These are phyloP conservation scores for Tachina grossa DNA, from an alignment of 2,888 invertebrate species.

Conservation along the genomic window DNA sequence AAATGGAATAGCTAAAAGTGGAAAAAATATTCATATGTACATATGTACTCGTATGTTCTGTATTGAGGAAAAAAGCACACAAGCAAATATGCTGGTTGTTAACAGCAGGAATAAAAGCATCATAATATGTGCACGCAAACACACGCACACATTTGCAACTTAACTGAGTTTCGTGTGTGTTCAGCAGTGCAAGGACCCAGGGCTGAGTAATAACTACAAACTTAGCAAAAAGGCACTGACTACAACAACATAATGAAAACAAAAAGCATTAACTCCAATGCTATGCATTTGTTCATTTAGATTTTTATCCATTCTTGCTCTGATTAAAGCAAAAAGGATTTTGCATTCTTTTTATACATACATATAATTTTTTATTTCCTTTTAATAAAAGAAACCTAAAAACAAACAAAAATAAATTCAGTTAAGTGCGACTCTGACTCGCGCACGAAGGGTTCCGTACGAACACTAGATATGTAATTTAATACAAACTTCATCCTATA, in stretches of 20 bases:
- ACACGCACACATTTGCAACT: conserved; percentile 7
- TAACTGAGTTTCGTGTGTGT: background rate
- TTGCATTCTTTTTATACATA: conserved; percentile 41
- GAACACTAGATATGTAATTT: too few species aligned
- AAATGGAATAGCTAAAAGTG: conserved; percentile 81
- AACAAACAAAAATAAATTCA: conserved; percentile 36
- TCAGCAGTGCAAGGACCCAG: background rate
- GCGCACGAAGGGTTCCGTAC: too few species aligned
- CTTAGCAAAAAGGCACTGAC: conserved; percentile 68
- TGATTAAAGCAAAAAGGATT: conserved; percentile 59
- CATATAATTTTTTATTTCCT: conserved; percentile 6
- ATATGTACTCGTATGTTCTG: conserved; percentile 78
- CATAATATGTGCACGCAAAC: conserved; percentile 33
- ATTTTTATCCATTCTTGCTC: conserved; percentile 39
- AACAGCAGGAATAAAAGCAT: conserved; percentile 60
- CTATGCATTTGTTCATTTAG: conserved; percentile 58
- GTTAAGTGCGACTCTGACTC: too few species aligned
- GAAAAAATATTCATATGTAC: conserved; percentile 83
- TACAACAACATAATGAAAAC: conserved; percentile 52
- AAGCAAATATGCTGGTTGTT: conserved; percentile 48
- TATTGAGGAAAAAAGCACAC: conserved; percentile 78
- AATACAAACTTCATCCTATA: too few species aligned
- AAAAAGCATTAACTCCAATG: conserved; percentile 68
- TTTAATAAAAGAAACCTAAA: conserved; percentile 35
- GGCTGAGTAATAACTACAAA: conserved; percentile 70